These are phyloP conservation scores for Parotia lawesii DNA, from an alignment of 2,113 vertebrate species.

Conservation along the genomic window DNA sequence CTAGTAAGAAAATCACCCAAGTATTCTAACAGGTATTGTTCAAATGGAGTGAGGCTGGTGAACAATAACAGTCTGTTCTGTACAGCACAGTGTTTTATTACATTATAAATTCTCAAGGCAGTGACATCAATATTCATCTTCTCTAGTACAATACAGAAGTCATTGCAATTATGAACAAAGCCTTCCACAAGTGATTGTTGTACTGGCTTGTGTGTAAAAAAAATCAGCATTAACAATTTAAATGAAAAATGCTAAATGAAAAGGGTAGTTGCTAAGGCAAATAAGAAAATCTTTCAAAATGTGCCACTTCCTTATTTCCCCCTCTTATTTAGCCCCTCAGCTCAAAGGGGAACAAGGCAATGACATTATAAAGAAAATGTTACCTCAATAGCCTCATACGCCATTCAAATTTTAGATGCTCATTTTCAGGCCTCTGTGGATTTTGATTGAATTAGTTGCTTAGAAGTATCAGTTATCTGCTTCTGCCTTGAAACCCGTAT, in stretches of 20 bases:
- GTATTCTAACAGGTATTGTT: background rate
- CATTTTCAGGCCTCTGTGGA: background rate
- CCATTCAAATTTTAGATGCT: background rate
- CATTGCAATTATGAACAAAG: constrained; percentile 35
- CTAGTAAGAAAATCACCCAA: background rate
- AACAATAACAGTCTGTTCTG: background rate
- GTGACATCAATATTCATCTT: constrained; percentile 48
- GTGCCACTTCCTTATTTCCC: background rate
- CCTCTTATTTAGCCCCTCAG: background rate
- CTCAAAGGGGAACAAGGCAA: background rate
- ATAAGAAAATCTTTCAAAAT: constrained; percentile 5
- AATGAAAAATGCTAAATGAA: constrained; percentile 37
- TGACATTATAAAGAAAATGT: background rate
- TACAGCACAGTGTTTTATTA: constrained; percentile 4
- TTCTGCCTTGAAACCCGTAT: background rate
- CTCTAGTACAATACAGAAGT: constrained; percentile 14
- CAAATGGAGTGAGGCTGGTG: background rate
- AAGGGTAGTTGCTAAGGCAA: background rate
- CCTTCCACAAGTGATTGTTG: constrained; percentile 2
- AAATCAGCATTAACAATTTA: constrained; percentile 49
- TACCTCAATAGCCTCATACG: background rate
- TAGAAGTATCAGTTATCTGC: background rate
- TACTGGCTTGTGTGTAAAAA: background rate
- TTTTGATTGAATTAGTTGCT: background rate
- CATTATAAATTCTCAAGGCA: constrained; percentile 18